Evolutionary conservation across 2,113 vertebrate species (phyloP).

Genomic region (Phaethon lepturus): DNA sequence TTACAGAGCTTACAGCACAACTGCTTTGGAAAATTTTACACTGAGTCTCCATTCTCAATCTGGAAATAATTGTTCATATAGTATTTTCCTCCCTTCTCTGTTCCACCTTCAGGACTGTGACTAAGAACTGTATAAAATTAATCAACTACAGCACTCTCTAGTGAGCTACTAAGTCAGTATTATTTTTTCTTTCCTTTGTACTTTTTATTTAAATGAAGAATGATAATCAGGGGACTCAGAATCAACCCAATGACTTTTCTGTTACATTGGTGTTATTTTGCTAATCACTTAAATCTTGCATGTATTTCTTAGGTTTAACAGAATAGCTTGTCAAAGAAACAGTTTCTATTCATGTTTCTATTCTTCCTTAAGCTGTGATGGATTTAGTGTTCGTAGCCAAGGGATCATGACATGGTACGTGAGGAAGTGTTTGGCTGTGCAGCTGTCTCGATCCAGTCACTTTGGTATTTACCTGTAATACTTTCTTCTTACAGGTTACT

Average conservation of each 20-base stretch:
- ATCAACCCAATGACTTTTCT: constrained; percentile 38
- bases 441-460: background rate
- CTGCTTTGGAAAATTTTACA: background rate
- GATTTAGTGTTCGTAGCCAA: background rate
- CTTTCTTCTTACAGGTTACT: background rate
- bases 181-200: background rate
- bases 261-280: background rate
- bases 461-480: background rate
- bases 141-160: background rate
- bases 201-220: constrained; percentile 34
- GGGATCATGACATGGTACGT: background rate
- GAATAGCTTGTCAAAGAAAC: background rate
- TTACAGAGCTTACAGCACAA: background rate
- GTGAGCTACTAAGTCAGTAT: background rate
- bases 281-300: constrained; percentile 58
- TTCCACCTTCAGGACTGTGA: background rate
- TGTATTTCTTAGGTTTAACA: background rate
- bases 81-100: background rate
- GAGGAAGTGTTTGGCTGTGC: background rate
- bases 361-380: background rate
- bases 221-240: constrained; percentile 15
- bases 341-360: background rate
- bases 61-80: background rate
- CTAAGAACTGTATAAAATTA: background rate
- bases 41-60: background rate